These are phyloP conservation scores for Sapayoa aenigma DNA, from an alignment of 2,113 vertebrate species.

Conservation along the genomic window DNA sequence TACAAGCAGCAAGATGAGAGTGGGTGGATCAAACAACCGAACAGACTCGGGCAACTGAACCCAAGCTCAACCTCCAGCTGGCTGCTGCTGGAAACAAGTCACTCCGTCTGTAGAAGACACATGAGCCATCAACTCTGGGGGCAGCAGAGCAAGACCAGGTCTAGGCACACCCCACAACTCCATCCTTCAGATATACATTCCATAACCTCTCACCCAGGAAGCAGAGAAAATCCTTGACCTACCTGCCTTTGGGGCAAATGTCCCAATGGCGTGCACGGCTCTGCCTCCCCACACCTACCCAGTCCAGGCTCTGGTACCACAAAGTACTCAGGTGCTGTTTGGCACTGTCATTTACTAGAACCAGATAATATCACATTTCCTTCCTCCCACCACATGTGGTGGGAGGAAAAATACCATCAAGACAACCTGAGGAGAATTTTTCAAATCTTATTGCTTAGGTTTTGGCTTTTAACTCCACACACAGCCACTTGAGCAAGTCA, in stretches of 20 bases:
- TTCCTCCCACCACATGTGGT: background rate
- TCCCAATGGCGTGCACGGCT: accelerated
- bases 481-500: background rate
- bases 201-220: background rate
- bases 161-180: background rate
- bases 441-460: background rate
- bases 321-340: background rate
- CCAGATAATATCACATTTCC: background rate
- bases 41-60: background rate
- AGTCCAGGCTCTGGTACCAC: background rate
- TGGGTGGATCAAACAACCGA: background rate
- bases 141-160: background rate
- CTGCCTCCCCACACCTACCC: background rate
- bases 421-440: background rate
- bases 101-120: background rate
- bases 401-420: background rate
- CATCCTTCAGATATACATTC: background rate
- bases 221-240: background rate
- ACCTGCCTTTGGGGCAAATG: background rate
- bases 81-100: background rate
- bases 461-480: background rate
- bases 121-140: background rate
- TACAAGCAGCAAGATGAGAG: background rate
- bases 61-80: background rate
- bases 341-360: background rate